Percentiles rank a stretch among this genome's conserved stretches.
Evolutionary conservation across 2,888 invertebrate species (phyloP).

Genomic region (Poecilus cupreus): DNA sequence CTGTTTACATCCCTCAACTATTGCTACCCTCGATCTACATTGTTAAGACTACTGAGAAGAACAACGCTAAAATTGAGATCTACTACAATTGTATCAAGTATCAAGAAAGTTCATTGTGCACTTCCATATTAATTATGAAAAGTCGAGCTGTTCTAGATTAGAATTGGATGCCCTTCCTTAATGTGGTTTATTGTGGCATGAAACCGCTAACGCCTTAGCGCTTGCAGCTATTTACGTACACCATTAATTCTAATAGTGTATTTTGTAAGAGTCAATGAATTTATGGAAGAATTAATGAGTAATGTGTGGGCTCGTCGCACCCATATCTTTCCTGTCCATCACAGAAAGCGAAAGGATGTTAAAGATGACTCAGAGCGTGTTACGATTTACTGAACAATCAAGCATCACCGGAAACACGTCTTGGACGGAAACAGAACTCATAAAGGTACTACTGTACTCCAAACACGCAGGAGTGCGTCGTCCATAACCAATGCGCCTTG

Average conservation of each 20-base stretch:
- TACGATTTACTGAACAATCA: slow-evolving; percentile 57
- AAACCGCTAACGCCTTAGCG: slow-evolving; percentile 18
- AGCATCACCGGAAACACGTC: slow-evolving; percentile 56
- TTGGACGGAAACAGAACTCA: slow-evolving; percentile 56
- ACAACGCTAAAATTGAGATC: no score
- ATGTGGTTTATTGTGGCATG: slow-evolving; percentile 11
- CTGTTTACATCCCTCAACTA: no score
- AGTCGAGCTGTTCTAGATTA: slow-evolving; percentile 11
- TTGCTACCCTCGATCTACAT: no score
- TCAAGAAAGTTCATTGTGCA: no score
- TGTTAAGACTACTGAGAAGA: no score
- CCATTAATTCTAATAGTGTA: slow-evolving; percentile 43
- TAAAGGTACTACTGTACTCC: slow-evolving; percentile 41
- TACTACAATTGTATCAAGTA: no score
- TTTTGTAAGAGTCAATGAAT: slow-evolving; percentile 42
- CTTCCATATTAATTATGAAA: neutral
- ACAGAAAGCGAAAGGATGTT: slow-evolving; percentile 47
- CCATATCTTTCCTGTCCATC: slow-evolving; percentile 44
- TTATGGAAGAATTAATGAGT: slow-evolving; percentile 43
- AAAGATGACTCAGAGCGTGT: slow-evolving; percentile 42
- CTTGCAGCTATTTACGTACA: slow-evolving; percentile 36
- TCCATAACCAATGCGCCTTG: slow-evolving; percentile 38
- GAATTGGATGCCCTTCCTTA: slow-evolving; percentile 32
- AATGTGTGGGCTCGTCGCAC: slow-evolving; percentile 36
- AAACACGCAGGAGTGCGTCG: slow-evolving; percentile 16